Evolutionary conservation across 2,888 invertebrate genomes (phyloP).

Genomic region (Sthenelais limicola): DNA sequence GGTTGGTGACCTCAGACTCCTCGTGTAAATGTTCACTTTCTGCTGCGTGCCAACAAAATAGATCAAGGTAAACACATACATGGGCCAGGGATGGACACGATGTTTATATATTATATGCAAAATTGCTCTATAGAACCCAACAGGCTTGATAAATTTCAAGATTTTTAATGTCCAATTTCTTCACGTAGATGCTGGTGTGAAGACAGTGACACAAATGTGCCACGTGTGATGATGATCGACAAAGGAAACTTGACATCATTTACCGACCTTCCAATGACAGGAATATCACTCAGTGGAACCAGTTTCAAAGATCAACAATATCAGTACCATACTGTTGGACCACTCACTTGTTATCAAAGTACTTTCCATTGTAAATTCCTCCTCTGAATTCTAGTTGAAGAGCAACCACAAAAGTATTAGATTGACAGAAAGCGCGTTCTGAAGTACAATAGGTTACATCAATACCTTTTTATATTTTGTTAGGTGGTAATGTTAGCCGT

Average conservation of each 20-base stretch:
- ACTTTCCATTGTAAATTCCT: too few relatives aligned
- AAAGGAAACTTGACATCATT: slow-evolving; percentile 1
- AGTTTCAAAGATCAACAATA: slow-evolving; percentile 33
- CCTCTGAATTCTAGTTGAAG: too few relatives aligned
- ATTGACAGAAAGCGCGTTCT: too few relatives aligned
- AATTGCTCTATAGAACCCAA: neutral
- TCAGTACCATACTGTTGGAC: slow-evolving; percentile 23
- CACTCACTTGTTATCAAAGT: slow-evolving; percentile 24
- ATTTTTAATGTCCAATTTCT: neutral
- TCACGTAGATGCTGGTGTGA: slow-evolving; percentile 25
- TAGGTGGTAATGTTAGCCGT: neutral
- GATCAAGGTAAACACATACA: neutral
- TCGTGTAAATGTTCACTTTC: neutral
- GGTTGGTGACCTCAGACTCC: neutral
- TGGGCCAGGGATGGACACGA: neutral
- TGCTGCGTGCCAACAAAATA: neutral
- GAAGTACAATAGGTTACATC: too few relatives aligned
- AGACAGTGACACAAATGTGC: slow-evolving; percentile 32
- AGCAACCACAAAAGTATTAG: too few relatives aligned
- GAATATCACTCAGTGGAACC: slow-evolving; percentile 17
- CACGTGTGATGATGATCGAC: slow-evolving; percentile 9
- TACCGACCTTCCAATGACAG: slow-evolving; percentile 10
- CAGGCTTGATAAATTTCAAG: neutral
- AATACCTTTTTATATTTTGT: too few relatives aligned
- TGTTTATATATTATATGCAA: neutral